Percentiles rank a stretch among this genome's conserved stretches.
These are phyloP conservation scores for Xenopus petersii DNA, from an alignment of 2,797 vertebrate species.

Conservation along the genomic window DNA sequence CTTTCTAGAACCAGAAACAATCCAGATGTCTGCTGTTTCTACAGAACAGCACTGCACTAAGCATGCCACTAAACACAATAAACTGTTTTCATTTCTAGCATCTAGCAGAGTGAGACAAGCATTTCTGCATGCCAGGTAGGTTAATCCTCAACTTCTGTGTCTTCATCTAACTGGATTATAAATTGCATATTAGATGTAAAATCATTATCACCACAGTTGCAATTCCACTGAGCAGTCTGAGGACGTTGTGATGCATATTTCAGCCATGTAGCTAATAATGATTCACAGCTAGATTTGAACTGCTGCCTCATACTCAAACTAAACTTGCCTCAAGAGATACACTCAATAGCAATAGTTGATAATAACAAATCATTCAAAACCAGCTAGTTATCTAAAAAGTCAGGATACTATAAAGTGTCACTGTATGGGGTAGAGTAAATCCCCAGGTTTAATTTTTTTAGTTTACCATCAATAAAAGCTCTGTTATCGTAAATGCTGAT, in stretches of 20 bases:
- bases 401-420: too few species aligned
- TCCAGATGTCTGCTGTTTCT: not conserved
- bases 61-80: not conserved
- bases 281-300: slow-evolving; percentile 16
- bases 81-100: not conserved
- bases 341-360: not conserved
- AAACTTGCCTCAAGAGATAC: slow-evolving; percentile 1
- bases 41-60: not conserved
- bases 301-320: slow-evolving; percentile 16
- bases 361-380: not conserved
- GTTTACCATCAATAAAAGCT: too few species aligned
- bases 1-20: not conserved
- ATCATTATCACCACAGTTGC: slow-evolving; percentile 19
- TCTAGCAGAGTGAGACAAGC: not conserved
- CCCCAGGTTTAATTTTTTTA: too few species aligned
- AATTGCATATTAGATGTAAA: slow-evolving; percentile 25
- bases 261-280: slow-evolving; percentile 2
- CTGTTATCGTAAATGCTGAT: too few species aligned
- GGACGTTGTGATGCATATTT: slow-evolving; percentile 13
- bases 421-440: too few species aligned
- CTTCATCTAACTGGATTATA: slow-evolving; percentile 25
- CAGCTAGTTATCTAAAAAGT: too few species aligned
- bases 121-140: slow-evolving; percentile 4
- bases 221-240: not conserved
- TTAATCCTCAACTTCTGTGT: not conserved